Conservation (phyloP, 2,113 vertebrate genomes). For the Urocitellus parryii region DNA sequence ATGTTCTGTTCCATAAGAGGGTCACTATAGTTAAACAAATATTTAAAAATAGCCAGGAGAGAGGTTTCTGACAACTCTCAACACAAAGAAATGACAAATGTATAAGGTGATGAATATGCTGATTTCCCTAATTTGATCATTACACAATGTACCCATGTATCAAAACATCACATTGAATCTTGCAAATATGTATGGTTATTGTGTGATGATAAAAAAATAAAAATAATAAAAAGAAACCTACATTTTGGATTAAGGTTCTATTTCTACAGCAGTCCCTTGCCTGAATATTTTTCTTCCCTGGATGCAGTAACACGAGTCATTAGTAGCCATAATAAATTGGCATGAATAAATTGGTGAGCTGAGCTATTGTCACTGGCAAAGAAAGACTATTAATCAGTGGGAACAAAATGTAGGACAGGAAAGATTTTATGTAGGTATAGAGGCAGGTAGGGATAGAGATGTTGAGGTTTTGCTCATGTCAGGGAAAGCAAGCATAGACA, state of each 20-base stretch:
- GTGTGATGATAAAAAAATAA: constrained; percentile 7
- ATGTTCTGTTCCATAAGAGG: not conserved
- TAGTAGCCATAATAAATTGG: constrained; percentile 59
- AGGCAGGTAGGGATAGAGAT: constrained; percentile 3
- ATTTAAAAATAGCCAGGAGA: not conserved
- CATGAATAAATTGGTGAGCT: constrained; percentile 47
- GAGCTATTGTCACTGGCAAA: constrained; percentile 35
- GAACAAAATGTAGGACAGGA: constrained; percentile 25
- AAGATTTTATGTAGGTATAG: constrained; percentile 5
- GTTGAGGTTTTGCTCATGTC: not conserved
- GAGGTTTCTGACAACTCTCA: not conserved
- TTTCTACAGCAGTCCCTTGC: constrained; percentile 1
- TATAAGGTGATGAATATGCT: not conserved
- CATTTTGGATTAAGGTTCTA: constrained; percentile 29
- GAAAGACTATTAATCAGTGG: constrained; percentile 47
- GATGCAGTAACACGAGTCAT: not conserved
- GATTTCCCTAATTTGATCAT: constrained; percentile 25
- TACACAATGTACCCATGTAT: not conserved
- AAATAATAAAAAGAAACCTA: constrained; percentile 19
- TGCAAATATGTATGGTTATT: not conserved
- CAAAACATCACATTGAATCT: constrained; percentile 43
- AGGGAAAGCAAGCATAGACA: not conserved
- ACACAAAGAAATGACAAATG: constrained; percentile 12
- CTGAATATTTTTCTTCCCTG: constrained; percentile 27
- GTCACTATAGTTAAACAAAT: not conserved